These are phyloP conservation scores for Hecatera dysodea DNA, from an alignment of 2,888 invertebrate species.

Conservation along the genomic window DNA sequence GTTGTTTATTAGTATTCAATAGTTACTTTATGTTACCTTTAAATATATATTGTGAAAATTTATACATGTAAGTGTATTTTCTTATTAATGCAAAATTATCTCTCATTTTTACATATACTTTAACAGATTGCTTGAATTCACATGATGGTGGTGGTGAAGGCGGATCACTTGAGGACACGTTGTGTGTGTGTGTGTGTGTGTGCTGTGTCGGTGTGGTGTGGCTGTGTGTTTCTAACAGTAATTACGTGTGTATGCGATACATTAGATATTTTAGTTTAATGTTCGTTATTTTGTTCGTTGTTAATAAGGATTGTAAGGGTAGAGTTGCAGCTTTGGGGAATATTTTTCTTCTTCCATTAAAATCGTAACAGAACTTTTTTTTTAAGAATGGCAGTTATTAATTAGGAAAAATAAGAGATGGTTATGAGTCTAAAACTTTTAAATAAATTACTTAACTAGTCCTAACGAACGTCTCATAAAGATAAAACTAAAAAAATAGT, in stretches of 20 bases:
- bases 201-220: constrained; percentile 42
- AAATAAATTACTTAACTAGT: background rate
- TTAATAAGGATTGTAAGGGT: constrained; percentile 63
- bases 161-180: constrained; percentile 85
- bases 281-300: constrained; percentile 63
- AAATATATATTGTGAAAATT: too few species aligned
- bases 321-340: constrained; percentile 21
- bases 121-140: constrained; percentile 85
- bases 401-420: background rate
- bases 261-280: constrained; percentile 69
- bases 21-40: too few species aligned
- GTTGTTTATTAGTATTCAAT: too few species aligned
- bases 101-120: constrained; percentile 67
- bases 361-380: background rate
- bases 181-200: constrained; percentile 73
- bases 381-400: background rate
- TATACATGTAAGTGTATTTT: too few species aligned
- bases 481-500: constrained; percentile 1
- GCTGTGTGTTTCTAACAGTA: constrained; percentile 67
- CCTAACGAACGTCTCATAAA: background rate
- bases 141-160: constrained; percentile 84
- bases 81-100: background rate
- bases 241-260: constrained; percentile 69
- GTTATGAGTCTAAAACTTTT: background rate
- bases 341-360: background rate